phyloP scores from a whole-genome alignment of 2,888 invertebrate species.

The Ametastegia equiseti region DNA sequence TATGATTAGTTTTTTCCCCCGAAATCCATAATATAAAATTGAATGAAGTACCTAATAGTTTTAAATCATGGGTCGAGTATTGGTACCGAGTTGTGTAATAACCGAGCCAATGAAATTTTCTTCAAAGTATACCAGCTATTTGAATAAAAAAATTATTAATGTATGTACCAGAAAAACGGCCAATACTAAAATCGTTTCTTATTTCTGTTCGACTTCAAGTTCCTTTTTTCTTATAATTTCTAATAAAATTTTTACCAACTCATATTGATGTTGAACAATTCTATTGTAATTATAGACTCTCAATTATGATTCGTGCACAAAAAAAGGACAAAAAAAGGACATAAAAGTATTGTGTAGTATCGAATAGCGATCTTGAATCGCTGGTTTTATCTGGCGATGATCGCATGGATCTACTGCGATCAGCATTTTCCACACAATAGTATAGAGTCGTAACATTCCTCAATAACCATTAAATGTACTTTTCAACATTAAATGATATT shows the following conservation, averaged over 20 bases:
- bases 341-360: neutral
- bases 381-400: neutral
- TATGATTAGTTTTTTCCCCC: no score
- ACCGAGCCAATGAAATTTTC: no score
- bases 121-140: no score
- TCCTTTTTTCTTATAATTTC: neutral
- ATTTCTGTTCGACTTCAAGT: neutral
- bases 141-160: no score
- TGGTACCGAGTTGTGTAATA: no score
- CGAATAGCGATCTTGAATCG: neutral
- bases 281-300: neutral
- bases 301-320: neutral
- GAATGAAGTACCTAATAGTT: no score
- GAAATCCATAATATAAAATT: no score
- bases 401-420: neutral
- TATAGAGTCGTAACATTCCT: neutral
- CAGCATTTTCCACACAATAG: neutral
- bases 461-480: neutral
- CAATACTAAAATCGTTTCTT: neutral
- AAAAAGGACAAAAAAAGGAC: neutral
- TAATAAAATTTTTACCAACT: neutral
- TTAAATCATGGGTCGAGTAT: no score
- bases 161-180: no score
- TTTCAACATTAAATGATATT: no score
- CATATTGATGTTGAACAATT: neutral